A percentile compares a stretch with the other conserved stretches of the same genome.
Evolutionary conservation across 2,113 vertebrate species (phyloP).

Genomic region (Nymphicus hollandicus): DNA sequence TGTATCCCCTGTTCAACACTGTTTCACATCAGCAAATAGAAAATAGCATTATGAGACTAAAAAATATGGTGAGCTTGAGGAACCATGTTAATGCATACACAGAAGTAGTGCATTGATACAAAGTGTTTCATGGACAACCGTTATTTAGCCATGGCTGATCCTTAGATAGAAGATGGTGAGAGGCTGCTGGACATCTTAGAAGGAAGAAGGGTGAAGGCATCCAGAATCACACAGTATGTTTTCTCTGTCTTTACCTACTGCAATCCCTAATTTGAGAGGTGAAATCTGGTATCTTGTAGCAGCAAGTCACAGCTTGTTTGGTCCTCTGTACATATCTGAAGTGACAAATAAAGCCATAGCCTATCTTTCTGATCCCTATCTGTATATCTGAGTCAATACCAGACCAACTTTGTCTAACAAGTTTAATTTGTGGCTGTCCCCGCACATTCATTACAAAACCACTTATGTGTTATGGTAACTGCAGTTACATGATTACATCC

Average conservation of each 20-base stretch:
- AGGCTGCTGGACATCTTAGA: neutral
- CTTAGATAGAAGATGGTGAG: neutral
- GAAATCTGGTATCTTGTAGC: neutral
- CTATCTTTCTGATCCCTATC: neutral
- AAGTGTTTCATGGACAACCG: neutral
- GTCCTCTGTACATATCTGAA: neutral
- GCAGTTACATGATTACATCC: neutral
- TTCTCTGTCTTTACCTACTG: neutral
- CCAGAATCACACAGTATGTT: neutral
- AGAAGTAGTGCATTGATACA: neutral
- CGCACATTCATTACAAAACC: neutral
- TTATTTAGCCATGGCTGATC: neutral
- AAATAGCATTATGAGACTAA: neutral
- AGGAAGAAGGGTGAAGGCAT: neutral
- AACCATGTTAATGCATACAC: neutral
- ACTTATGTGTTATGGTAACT: neutral
- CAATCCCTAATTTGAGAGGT: neutral
- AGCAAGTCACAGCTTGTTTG: neutral
- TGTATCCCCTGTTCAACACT: neutral
- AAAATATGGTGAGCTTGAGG: neutral
- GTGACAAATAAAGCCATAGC: neutral
- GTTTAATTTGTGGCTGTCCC: neutral
- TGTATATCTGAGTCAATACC: neutral
- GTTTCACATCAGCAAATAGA: neutral
- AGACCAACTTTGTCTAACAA: neutral